A percentile compares a stretch with the other conserved stretches of the same genome.
Evolutionary conservation across 2,113 vertebrate species (phyloP).

Genomic region (Apeltes quadracus): DNA sequence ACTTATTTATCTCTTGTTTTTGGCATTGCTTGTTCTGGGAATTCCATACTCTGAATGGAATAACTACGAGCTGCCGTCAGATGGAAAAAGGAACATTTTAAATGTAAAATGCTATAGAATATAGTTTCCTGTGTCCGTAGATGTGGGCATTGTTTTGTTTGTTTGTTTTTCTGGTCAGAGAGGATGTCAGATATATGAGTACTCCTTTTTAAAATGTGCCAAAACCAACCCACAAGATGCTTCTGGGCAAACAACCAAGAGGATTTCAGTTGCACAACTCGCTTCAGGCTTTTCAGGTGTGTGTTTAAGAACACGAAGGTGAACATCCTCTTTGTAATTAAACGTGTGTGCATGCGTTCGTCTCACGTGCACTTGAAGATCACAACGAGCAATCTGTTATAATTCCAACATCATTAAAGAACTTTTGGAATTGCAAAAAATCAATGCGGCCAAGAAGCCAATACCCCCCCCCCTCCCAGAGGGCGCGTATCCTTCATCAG

Average conservation of each 20-base stretch:
- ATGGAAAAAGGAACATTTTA: conserved; percentile 36
- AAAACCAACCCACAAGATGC: conserved; percentile 8
- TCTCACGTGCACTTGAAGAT: conserved; percentile 8
- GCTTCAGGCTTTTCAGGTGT: not conserved
- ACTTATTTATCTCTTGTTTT: conserved; percentile 70
- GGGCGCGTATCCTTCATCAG: conserved; percentile 58
- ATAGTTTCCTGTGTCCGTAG: no score
- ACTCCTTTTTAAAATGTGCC: conserved; percentile 17
- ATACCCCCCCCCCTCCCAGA: conserved; percentile 41
- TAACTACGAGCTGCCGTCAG: conserved; percentile 47
- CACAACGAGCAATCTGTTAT: conserved; percentile 34
- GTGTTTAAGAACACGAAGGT: conserved; percentile 10
- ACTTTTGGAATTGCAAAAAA: conserved; percentile 43
- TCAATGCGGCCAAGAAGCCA: conserved; percentile 24
- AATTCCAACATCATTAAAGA: conserved; percentile 39
- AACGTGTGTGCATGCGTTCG: not conserved
- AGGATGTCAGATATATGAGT: not conserved
- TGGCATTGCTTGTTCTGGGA: conserved; percentile 52
- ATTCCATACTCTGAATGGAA: conserved; percentile 54
- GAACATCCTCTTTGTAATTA: not conserved
- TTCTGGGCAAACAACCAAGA: conserved; percentile 13
- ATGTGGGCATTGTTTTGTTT: conserved; percentile 11
- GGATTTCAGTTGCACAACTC: conserved; percentile 7
- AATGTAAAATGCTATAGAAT: conserved; percentile 33
- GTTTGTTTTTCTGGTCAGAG: not conserved